These are phyloP conservation scores for Drosophila lowei DNA, from an alignment of 1,140 invertebrate genomes.

Conservation along the genomic window DNA sequence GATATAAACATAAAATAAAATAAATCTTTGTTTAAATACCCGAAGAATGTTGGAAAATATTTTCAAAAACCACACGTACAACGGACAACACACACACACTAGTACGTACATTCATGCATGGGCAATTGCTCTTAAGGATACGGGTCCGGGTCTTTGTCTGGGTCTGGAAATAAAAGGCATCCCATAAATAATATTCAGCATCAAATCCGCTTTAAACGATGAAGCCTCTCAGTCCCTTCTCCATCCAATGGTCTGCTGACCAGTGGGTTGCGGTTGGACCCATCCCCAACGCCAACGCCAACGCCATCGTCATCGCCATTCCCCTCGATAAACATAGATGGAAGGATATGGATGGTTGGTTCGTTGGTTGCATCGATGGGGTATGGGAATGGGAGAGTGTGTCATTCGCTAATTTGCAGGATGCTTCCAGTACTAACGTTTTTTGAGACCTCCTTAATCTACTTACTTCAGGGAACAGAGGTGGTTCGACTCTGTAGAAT, in stretches of 20 bases:
- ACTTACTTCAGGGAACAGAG: too few species aligned
- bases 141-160: conserved; percentile 1
- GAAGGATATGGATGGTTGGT: not conserved
- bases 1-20: conserved; percentile 77
- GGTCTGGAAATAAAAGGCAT: conserved; percentile 64
- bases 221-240: conserved; percentile 15
- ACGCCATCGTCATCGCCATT: not conserved
- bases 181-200: conserved; percentile 76
- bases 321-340: conserved; percentile 44
- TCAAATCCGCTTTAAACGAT: conserved; percentile 77
- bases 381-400: conserved; percentile 6
- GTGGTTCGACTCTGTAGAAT: too few species aligned
- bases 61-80: conserved; percentile 49
- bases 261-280: too few species aligned
- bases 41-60: conserved; percentile 79
- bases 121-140: conserved; percentile 58
- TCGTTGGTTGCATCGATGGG: too few species aligned
- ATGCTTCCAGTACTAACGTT: not conserved
- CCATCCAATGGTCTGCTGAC: not conserved
- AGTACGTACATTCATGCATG: conserved; percentile 13
- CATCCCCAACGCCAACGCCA: not conserved
- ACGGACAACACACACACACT: not conserved
- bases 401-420: conserved; percentile 38
- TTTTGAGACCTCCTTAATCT: not conserved
- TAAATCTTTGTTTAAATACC: conserved; percentile 81